Percentiles rank a stretch among this genome's conserved stretches.
Conservation (phyloP, 53 echinoderm and acorn worm species). For the Paracentrotus lividus region DNA sequence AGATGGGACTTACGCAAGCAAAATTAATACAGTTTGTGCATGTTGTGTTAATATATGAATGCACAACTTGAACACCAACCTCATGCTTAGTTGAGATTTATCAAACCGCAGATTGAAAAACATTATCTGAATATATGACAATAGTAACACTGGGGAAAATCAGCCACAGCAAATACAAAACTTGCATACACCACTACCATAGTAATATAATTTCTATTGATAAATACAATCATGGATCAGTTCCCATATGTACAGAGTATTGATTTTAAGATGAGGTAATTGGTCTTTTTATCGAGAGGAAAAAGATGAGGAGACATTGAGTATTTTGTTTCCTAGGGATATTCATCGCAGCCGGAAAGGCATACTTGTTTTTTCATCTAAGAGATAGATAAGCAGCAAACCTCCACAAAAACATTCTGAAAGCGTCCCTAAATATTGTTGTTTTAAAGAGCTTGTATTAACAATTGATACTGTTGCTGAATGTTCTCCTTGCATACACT, state of each 20-base stretch:
- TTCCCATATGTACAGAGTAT: background rate
- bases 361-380: too few relatives aligned
- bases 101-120: background rate
- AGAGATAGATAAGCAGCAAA: background rate
- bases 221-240: slow-evolving; percentile 21
- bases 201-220: background rate
- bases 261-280: background rate
- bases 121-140: slow-evolving; percentile 32
- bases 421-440: background rate
- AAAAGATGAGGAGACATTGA: too few relatives aligned
- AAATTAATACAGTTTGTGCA: slow-evolving; percentile 1
- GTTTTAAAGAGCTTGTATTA: background rate
- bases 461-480: background rate
- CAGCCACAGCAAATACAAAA: slow-evolving; percentile 51
- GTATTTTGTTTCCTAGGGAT: too few relatives aligned
- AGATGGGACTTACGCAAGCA: slow-evolving; percentile 35
- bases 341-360: too few relatives aligned
- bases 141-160: slow-evolving; percentile 48
- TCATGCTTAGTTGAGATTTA: slow-evolving; percentile 31
- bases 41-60: background rate
- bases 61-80: slow-evolving; percentile 21
- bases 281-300: background rate
- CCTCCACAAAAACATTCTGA: background rate
- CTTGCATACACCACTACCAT: slow-evolving; percentile 20
- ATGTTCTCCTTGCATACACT: background rate